Base-by-base conservation (phyloP, 2,888 invertebrate species). In the Cylloceria caligata region DNA sequence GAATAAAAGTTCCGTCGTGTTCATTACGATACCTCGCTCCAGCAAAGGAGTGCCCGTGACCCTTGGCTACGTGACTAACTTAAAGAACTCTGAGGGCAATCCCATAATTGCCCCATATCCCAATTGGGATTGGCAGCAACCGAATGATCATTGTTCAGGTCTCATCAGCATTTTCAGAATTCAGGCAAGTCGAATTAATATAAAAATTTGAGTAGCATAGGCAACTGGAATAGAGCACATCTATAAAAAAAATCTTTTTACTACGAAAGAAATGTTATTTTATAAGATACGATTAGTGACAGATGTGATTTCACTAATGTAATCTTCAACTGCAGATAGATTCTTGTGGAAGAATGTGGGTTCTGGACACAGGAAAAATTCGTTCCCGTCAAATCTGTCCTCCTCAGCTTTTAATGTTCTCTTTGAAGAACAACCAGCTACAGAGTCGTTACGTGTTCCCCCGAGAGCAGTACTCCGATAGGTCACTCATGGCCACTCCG, bases 161-260 rank as follows among this genome's bases (percentile, higher is more conserved):
- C 93, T 97, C 45, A 96, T 95, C 0, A 97, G 97, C 0, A 97
- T 96, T 1, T 97, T 95, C 88, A 94, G 97, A 90, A 93, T 96
- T 21, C 94, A 95, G 89, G 97, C 97, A 93, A 93, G 94, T 94
- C 9, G 24, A 52, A 24, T 52, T 11, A 52, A 52, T 24, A 24
- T 52, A 2, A 52, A 3, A 24, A 5, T 24, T 27, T 52, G 5
- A 3, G 21, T 39, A 13, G 11, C n/a, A n/a, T n/a, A n/a, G n/a
- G n/a, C n/a, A n/a, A n/a, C n/a, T n/a, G n/a, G n/a, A n/a, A n/a
- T n/a, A n/a, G n/a, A n/a, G n/a, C n/a, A n/a, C n/a, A n/a, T n/a
- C n/a, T n/a, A n/a, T n/a, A n/a, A n/a, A n/a, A n/a, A n/a, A n/a
- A n/a, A n/a, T n/a, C n/a, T n/a, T n/a, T n/a, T n/a, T n/a, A n/a